Conservation (phyloP, 2,113 vertebrate genomes). For the Sceloporus tristichus region DNA sequence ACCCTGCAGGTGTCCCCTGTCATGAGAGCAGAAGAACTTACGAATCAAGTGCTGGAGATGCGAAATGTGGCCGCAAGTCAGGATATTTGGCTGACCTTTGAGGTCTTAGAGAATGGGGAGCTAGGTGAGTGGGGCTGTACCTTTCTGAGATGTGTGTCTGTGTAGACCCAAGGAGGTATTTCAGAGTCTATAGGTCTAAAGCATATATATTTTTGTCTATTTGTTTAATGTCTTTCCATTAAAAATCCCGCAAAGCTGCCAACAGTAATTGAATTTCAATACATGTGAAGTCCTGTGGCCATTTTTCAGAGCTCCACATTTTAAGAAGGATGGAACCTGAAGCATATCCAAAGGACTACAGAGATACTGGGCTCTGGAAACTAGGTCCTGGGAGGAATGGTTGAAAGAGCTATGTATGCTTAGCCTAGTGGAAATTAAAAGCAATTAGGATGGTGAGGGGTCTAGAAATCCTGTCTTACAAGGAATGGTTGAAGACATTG, state of each 20-base stretch:
- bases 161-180: rapidly evolving
- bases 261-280: background rate
- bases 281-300: background rate
- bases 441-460: background rate
- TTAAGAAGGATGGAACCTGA: background rate
- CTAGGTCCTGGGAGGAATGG: background rate
- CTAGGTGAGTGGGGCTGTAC: constrained; percentile 84
- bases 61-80: constrained; percentile 86
- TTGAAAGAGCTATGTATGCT: background rate
- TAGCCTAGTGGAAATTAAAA: background rate
- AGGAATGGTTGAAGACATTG: background rate
- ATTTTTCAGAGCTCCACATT: background rate
- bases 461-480: background rate
- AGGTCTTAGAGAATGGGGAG: constrained; percentile 92
- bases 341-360: background rate
- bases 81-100: constrained; percentile 95
- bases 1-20: constrained; percentile 90
- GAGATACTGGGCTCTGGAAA: background rate
- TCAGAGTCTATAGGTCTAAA: background rate
- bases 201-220: background rate
- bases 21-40: constrained; percentile 95
- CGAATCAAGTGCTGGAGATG: constrained; percentile 97
- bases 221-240: background rate
- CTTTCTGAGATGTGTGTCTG: background rate
- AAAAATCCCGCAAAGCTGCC: background rate